These are phyloP conservation scores for Drosophila leontia DNA, from an alignment of 1,140 invertebrate species.

Conservation along the genomic window DNA sequence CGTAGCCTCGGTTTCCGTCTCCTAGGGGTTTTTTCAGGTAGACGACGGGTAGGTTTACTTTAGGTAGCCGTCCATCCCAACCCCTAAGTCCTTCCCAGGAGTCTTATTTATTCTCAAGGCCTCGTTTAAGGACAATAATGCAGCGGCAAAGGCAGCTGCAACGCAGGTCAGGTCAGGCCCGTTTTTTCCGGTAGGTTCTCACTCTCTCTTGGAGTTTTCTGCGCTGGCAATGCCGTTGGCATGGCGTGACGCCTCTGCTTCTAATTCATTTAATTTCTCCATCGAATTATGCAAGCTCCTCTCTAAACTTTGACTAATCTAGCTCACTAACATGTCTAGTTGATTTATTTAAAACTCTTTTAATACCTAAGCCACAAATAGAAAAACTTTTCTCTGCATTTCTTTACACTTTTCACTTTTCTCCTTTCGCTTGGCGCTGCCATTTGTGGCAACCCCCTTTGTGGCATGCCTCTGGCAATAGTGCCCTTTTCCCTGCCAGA, in stretches of 20 bases:
- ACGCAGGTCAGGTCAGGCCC: slow-evolving; percentile 19
- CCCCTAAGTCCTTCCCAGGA: slow-evolving; percentile 31
- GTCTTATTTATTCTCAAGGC: slow-evolving; percentile 15
- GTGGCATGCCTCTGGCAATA: not conserved
- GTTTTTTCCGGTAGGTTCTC: not conserved
- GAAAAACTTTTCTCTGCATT: not conserved
- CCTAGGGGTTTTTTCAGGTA: slow-evolving; percentile 6
- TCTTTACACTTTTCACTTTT: not conserved
- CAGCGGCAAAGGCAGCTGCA: slow-evolving; percentile 19
- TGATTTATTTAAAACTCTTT: not conserved
- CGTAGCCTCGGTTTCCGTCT: slow-evolving; percentile 25
- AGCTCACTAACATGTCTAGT: not conserved
- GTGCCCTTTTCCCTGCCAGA: too few species aligned
- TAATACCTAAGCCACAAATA: not conserved
- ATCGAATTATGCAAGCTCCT: slow-evolving; percentile 4
- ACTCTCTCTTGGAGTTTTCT: slow-evolving; percentile 5
- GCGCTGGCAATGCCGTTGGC: slow-evolving; percentile 29
- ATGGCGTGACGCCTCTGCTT: not conserved
- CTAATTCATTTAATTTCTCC: not conserved
- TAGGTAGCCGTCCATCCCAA: slow-evolving; percentile 19
- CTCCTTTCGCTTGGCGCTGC: not conserved
- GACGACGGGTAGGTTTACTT: not conserved
- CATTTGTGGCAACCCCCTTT: not conserved
- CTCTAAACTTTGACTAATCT: not conserved
- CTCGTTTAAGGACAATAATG: not conserved